phyloP scores from a whole-genome alignment of 2,797 vertebrate species.

The Leuciscus waleckii region DNA sequence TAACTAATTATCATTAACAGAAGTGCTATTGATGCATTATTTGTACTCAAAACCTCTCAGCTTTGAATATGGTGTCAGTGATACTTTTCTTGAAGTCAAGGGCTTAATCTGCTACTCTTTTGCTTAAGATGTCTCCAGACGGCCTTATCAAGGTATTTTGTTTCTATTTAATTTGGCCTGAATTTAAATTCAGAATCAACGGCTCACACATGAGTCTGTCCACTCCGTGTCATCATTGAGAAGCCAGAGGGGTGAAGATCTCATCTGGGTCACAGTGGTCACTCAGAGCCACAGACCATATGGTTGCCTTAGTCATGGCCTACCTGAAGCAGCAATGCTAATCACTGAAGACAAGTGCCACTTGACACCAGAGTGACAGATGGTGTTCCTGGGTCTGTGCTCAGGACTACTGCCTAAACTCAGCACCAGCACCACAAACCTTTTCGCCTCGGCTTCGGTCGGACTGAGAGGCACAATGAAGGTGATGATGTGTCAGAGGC shows the following conservation, averaged over 20 bases:
- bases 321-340: conserved; percentile 80
- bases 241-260: conserved; percentile 44
- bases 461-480: conserved; percentile 75
- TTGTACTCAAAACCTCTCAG: conserved; percentile 22
- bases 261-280: conserved; percentile 57
- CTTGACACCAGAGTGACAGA: conserved; percentile 79
- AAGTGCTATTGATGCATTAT: conserved; percentile 21
- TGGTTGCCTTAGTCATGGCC: conserved; percentile 66
- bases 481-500: conserved; percentile 77
- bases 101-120: conserved; percentile 17
- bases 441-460: conserved; percentile 45
- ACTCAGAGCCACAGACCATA: conserved; percentile 59
- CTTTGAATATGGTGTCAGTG: conserved; percentile 9
- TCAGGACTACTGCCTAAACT: conserved; percentile 51
- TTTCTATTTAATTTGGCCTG: neutral
- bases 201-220: conserved; percentile 1
- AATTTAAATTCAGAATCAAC: conserved; percentile 21
- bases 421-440: conserved; percentile 46
- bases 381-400: conserved; percentile 61
- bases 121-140: conserved; percentile 6
- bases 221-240: conserved; percentile 30
- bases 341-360: conserved; percentile 81
- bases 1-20: conserved; percentile 35
- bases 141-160: conserved; percentile 27
- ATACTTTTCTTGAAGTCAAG: conserved; percentile 37